Conservation (phyloP, 2,797 vertebrate species). For the Phaenicophaeus curvirostris region DNA sequence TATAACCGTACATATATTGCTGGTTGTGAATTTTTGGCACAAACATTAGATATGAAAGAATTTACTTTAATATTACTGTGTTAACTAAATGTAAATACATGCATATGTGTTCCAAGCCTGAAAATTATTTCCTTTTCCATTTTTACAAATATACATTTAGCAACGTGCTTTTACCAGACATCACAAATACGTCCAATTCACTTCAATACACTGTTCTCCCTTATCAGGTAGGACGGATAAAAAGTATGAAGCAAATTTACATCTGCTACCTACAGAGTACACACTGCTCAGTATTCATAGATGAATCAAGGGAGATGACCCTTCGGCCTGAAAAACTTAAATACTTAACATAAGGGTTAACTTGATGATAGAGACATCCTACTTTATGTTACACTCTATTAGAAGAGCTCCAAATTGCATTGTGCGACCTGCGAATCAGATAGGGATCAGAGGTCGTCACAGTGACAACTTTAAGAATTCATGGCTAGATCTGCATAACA, state of each 20-base stretch:
- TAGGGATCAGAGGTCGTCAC: constrained; percentile 38
- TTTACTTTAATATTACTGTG: neutral
- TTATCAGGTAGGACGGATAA: neutral
- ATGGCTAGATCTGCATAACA: constrained; percentile 54
- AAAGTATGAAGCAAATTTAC: constrained; percentile 17
- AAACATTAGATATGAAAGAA: neutral
- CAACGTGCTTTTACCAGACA: neutral
- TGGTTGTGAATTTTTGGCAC: neutral
- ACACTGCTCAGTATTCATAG: constrained; percentile 26
- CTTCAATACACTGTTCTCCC: neutral
- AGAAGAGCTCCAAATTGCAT: constrained; percentile 60
- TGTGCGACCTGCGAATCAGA: constrained; percentile 22
- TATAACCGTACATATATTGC: neutral
- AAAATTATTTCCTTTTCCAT: neutral
- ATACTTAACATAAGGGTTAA: constrained; percentile 60
- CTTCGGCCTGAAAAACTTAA: constrained; percentile 45
- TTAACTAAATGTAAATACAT: neutral
- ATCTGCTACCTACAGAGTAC: neutral
- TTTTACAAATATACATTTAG: neutral
- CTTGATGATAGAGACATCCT: constrained; percentile 35
- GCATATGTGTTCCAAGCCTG: neutral
- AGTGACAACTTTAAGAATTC: constrained; percentile 31
- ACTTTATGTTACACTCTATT: constrained; percentile 63
- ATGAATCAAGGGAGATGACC: constrained; percentile 43
- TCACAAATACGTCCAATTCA: neutral